Conservation (phyloP, 2,888 invertebrate genomes). For the Cryptocephalus primarius region DNA sequence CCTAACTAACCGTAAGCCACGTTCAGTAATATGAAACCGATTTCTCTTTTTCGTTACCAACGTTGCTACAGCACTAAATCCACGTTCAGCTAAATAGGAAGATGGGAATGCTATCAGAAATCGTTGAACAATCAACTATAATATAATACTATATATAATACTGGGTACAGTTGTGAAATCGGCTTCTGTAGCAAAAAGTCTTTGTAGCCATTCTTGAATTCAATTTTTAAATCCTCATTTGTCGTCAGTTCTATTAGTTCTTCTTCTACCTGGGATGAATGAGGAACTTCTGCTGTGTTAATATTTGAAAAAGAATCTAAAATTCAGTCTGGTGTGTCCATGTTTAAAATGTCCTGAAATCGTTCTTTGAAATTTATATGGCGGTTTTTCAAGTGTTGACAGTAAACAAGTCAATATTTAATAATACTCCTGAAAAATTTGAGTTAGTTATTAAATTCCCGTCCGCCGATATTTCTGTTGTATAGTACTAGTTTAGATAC, state of each 20-base stretch:
- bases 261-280: no score
- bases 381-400: conserved; percentile 21
- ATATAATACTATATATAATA: no score
- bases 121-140: not conserved
- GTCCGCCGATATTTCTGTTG: not conserved
- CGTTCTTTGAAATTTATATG: conserved; percentile 17
- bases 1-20: not conserved
- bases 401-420: conserved; percentile 14
- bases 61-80: not conserved
- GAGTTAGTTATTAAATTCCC: no score
- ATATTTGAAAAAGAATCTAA: conserved; percentile 6
- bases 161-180: no score
- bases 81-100: not conserved
- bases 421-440: conserved; percentile 3
- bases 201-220: not conserved
- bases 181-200: not conserved
- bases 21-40: not conserved
- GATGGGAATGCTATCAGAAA: not conserved
- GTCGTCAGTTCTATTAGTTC: not conserved
- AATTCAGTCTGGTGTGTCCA: not conserved
- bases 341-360: conserved; percentile 17
- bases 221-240: not conserved
- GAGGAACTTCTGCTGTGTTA: no score
- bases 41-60: not conserved
- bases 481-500: not conserved